Evolutionary conservation across 2,888 invertebrate species (phyloP).

Genomic region (Arenicola marina): DNA sequence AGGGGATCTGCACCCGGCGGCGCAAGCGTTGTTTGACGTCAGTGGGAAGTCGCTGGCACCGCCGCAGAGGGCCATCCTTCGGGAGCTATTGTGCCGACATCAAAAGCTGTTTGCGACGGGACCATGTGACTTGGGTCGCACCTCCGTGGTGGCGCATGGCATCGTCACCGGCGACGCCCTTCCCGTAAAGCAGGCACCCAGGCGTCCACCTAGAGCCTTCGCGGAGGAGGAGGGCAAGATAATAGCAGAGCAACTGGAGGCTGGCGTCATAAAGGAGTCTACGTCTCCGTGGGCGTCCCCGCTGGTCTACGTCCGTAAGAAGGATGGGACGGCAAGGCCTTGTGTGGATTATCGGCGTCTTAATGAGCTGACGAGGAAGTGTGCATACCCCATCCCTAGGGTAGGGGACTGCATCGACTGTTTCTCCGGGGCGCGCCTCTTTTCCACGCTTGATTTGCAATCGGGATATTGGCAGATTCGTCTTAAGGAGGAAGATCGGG

Average conservation of each 20-base stretch:
- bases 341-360: constrained; percentile 1
- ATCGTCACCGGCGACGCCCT: neutral
- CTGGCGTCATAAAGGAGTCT: neutral
- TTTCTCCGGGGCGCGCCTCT: constrained; percentile 29
- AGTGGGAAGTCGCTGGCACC: neutral
- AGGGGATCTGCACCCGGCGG: neutral
- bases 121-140: neutral
- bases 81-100: neutral
- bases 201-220: neutral
- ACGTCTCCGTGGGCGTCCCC: neutral
- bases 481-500: constrained; percentile 1
- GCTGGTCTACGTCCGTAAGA: neutral
- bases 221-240: neutral
- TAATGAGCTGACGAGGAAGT: constrained; percentile 25
- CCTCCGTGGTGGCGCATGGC: neutral
- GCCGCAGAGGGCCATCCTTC: neutral
- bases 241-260: neutral
- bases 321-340: neutral
- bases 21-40: neutral
- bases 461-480: constrained; percentile 39
- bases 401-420: constrained; percentile 29
- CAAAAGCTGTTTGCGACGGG: neutral
- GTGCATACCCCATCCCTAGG: constrained; percentile 29
- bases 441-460: constrained; percentile 31
- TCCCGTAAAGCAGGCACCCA: neutral